A percentile compares a stretch with the other conserved stretches of the same genome.
These are phyloP conservation scores for Drosophila sechellia DNA, from an alignment of 1,140 invertebrate genomes.

Conservation along the genomic window DNA sequence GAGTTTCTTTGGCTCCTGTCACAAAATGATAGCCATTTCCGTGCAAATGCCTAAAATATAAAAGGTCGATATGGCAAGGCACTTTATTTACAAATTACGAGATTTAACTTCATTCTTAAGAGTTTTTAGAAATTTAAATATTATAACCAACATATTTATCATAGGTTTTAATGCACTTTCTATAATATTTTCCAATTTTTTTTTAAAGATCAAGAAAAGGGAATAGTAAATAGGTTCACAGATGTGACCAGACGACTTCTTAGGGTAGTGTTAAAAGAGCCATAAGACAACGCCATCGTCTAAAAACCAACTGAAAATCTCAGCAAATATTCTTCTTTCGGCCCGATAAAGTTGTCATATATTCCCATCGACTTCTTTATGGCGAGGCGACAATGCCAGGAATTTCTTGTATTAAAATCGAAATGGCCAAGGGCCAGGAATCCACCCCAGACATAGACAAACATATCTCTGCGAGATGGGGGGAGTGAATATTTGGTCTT, in stretches of 20 bases:
- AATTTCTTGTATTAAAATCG: slow-evolving; percentile 81
- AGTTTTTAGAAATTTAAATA: too few relatives aligned
- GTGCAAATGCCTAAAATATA: slow-evolving; percentile 14
- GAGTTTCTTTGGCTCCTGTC: slow-evolving; percentile 17
- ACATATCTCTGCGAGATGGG: slow-evolving; percentile 10
- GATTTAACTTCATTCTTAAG: not conserved
- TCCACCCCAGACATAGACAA: slow-evolving; percentile 28
- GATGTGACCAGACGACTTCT: too few relatives aligned
- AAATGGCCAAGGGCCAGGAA: slow-evolving; percentile 51
- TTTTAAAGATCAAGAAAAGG: too few relatives aligned
- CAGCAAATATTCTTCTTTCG: slow-evolving; percentile 28
- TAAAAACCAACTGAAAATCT: slow-evolving; percentile 23
- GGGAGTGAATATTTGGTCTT: slow-evolving; percentile 34
- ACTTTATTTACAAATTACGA: not conserved
- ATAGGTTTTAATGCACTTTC: too few relatives aligned
- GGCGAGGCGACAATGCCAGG: slow-evolving; percentile 63
- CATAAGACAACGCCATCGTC: slow-evolving; percentile 17
- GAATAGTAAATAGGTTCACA: too few relatives aligned
- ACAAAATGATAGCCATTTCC: slow-evolving; percentile 22
- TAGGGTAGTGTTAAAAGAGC: slow-evolving; percentile 1
- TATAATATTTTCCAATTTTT: not conserved
- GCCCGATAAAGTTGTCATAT: slow-evolving; percentile 69
- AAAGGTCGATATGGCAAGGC: not conserved
- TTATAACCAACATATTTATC: too few relatives aligned
- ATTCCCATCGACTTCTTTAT: slow-evolving; percentile 43